phyloP scores from a whole-genome alignment of 2,797 vertebrate species.

The Onychomys leucogaster region DNA sequence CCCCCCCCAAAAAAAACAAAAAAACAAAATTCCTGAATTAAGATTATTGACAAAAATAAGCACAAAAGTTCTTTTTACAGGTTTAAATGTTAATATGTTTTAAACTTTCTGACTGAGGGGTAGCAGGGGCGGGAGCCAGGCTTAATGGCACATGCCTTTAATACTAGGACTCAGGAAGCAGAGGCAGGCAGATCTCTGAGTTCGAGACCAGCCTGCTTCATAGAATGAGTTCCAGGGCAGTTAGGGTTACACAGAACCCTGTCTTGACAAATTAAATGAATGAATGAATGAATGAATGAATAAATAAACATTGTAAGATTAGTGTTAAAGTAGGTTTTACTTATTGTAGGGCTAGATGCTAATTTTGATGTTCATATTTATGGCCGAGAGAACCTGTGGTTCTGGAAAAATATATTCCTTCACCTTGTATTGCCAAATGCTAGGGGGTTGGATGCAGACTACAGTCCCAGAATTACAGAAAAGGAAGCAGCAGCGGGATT shows the following conservation, averaged over 20 bases:
- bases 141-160: neutral
- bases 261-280: no score
- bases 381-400: neutral
- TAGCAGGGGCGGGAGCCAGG: neutral
- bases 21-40: no score
- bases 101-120: neutral
- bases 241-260: neutral
- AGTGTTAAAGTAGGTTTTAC: neutral
- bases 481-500: neutral
- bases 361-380: neutral
- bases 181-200: neutral
- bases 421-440: neutral
- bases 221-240: neutral
- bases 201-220: neutral
- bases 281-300: no score
- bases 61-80: neutral
- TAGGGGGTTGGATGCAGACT: neutral
- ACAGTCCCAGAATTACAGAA: neutral
- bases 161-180: neutral
- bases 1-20: no score
- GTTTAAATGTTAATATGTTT: neutral
- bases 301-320: neutral
- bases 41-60: conserved; percentile 9
- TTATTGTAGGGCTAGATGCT: neutral
- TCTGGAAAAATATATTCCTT: neutral